Conservation (phyloP, 2,113 vertebrate genomes). For the Anolis carolinensis region DNA sequence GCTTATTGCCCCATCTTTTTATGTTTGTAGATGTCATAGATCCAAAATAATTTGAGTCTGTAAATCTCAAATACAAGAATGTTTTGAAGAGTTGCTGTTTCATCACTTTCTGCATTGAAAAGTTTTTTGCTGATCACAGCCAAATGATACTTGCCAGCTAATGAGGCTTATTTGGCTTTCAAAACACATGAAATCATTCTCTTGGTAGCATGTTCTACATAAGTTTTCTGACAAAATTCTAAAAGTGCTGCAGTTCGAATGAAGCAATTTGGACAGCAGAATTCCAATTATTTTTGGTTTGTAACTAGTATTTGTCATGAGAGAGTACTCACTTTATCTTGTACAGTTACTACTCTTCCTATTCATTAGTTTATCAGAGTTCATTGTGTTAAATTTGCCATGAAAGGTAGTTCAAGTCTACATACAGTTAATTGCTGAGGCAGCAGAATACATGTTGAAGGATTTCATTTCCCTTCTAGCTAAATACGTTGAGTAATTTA, state of each 20-base stretch:
- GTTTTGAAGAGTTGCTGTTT: slow-evolving; percentile 17
- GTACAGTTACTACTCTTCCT: neutral
- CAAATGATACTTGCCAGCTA: neutral
- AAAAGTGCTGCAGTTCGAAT: neutral
- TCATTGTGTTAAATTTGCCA: neutral
- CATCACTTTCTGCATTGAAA: neutral
- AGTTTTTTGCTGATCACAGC: neutral
- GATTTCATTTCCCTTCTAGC: neutral
- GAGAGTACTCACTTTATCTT: neutral
- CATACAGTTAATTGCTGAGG: neutral
- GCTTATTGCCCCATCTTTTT: neutral
- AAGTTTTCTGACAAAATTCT: neutral
- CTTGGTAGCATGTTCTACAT: neutral
- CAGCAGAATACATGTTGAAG: neutral
- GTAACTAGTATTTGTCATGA: neutral
- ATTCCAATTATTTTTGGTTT: neutral
- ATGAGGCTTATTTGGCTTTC: neutral
- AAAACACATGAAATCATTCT: neutral
- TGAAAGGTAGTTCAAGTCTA: neutral
- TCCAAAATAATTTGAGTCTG: neutral
- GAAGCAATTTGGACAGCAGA: neutral
- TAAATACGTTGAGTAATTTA: neutral
- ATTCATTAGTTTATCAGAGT: neutral
- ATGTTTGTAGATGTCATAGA: neutral
- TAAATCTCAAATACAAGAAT: neutral